Base-by-base conservation (phyloP, 2,797 vertebrate genomes). In the Brachyalestes nurse region DNA sequence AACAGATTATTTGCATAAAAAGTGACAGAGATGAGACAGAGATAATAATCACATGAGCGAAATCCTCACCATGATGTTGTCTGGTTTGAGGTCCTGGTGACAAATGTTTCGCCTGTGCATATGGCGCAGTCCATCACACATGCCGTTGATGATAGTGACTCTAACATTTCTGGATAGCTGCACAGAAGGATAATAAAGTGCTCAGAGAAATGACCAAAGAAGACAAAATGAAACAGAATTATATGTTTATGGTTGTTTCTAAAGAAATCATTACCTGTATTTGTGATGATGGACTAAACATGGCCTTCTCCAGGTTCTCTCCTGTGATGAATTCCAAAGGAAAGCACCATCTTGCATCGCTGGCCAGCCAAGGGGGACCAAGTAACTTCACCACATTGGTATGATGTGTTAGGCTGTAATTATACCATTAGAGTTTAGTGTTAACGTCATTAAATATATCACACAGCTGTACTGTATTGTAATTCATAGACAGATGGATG, bases 21-120 rank as follows among this genome's bases (percentile, higher is more conserved):
- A n/a, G n/a, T n/a, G n/a, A n/a, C n/a, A n/a, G n/a, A n/a, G n/a
- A n/a, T n/a, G n/a, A n/a, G n/a, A n/a, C n/a, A n/a, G n/a, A 45
- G 9, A 45, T 45, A 45, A 4, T 45, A 9, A 45, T 45, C 4
- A 45, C 4, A 9, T 45, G 9, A 2, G 47, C 23, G 34, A 34
- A 34, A 65, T 12, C 74, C 90, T 89, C 86, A 93, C 92, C 92
- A 93, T 94, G 82, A 93, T 92, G 83, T 93, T 94, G 62, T 93
- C 93, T 72, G 93, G 93, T 75, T 94, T 93, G 55, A 94, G 91
- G 80, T 94, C 92, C 84, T 94, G 93, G 87, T 94, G 92, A 61
- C 93, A 91, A 5, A 93, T 88, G 16, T 92, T 90, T 83, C 80
- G 91, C 45, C 72, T 70, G 80, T 94, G 92, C 60, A 93, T 91